phyloP scores from a whole-genome alignment of 2,113 vertebrate species.

The Vicugna pacos region DNA sequence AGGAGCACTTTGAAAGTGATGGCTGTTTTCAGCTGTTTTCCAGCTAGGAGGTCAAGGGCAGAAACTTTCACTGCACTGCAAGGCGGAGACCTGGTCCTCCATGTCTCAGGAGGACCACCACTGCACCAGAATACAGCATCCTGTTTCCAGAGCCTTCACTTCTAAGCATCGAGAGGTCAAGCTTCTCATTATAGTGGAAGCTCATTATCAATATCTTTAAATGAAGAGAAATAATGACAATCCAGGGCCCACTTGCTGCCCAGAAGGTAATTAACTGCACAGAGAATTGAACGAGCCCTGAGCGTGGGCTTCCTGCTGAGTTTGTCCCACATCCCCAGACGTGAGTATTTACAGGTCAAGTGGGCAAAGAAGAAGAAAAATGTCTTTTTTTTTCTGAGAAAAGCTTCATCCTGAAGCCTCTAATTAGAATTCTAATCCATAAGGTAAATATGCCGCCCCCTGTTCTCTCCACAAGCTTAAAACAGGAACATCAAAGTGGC shows the following conservation, averaged over 20 bases:
- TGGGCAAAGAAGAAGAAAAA: constrained; percentile 12
- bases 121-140: neutral
- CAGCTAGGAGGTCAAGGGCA: neutral
- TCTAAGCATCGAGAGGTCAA: constrained; percentile 2
- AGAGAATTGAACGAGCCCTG: neutral
- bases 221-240: constrained; percentile 22
- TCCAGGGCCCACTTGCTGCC: neutral
- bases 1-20: neutral
- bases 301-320: neutral
- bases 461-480: neutral
- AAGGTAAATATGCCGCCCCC: constrained; percentile 39
- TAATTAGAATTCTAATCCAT: constrained; percentile 63
- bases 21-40: neutral
- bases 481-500: neutral
- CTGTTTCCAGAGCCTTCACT: neutral
- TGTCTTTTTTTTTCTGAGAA: constrained; percentile 41
- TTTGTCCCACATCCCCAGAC: constrained; percentile 23
- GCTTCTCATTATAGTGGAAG: neutral
- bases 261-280: constrained; percentile 17
- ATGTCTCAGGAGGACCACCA: neutral
- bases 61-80: neutral
- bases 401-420: constrained; percentile 67
- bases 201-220: neutral
- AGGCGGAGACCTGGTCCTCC: neutral
- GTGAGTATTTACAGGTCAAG: constrained; percentile 45